Percentiles rank a stretch among this genome's conserved stretches.
These are phyloP conservation scores for Gryon sp. DNA, from an alignment of 1,140 invertebrate genomes.

Conservation along the genomic window DNA sequence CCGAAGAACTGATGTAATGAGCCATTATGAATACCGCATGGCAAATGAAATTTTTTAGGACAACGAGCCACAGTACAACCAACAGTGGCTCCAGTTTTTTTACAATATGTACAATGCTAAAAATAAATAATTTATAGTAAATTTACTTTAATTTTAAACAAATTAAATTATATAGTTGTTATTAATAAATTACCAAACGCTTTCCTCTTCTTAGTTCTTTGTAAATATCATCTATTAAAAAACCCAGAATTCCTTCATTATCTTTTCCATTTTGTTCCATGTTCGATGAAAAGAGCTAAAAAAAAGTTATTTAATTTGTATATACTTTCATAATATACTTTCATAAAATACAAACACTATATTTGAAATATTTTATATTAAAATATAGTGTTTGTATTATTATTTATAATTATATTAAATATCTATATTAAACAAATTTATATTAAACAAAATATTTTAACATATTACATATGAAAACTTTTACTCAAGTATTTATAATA, in stretches of 20 bases:
- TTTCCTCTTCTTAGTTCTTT: slow-evolving; percentile 81
- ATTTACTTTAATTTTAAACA: slow-evolving; percentile 1
- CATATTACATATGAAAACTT: slow-evolving; percentile 12
- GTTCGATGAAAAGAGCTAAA: slow-evolving; percentile 83
- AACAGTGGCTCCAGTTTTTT: slow-evolving; percentile 82
- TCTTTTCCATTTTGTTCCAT: slow-evolving; percentile 82
- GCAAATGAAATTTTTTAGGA: slow-evolving; percentile 82
- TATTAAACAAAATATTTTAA: too few relatives aligned
- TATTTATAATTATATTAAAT: too few relatives aligned
- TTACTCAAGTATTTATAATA: slow-evolving; percentile 4
- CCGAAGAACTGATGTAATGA: slow-evolving; percentile 83
- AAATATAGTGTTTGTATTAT: too few relatives aligned
- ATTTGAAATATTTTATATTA: too few relatives aligned
- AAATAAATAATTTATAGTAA: slow-evolving; percentile 15
- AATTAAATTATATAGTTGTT: slow-evolving; percentile 5
- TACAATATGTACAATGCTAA: slow-evolving; percentile 82
- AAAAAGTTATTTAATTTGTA: slow-evolving; percentile 48
- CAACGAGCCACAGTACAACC: slow-evolving; percentile 82
- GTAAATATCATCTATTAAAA: slow-evolving; percentile 81
- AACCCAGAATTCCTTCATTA: slow-evolving; percentile 83
- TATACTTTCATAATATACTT: too few relatives aligned
- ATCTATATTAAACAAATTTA: too few relatives aligned
- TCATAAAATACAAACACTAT: too few relatives aligned
- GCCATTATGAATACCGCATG: slow-evolving; percentile 82
- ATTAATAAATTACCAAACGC: slow-evolving; percentile 77